Evolutionary conservation across 2,888 invertebrate species (phyloP).

Genomic region (Electrophaes corylata): DNA sequence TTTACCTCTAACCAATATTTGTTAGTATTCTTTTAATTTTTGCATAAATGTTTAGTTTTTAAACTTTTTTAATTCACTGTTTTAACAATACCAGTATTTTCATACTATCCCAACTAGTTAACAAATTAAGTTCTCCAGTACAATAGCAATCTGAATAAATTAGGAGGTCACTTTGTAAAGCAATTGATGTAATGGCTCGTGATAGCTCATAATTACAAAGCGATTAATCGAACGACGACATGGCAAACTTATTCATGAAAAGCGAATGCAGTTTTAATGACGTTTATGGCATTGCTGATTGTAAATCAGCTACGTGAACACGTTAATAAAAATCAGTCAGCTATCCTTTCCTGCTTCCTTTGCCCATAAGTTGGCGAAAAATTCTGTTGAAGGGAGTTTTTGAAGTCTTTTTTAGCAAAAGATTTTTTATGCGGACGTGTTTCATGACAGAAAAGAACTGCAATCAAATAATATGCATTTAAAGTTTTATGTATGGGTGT

Average conservation of each 20-base stretch:
- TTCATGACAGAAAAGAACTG: too few relatives aligned
- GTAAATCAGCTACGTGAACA: conserved; percentile 20
- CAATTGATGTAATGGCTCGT: conserved; percentile 30
- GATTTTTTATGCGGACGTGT: neutral
- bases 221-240: conserved; percentile 28
- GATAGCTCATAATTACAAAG: conserved; percentile 25
- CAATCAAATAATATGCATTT: too few relatives aligned
- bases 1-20: too few relatives aligned
- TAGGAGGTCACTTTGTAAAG: conserved; percentile 30
- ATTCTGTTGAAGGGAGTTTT: neutral
- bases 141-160: conserved; percentile 27
- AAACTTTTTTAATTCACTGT: neutral
- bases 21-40: too few relatives aligned
- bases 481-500: too few relatives aligned
- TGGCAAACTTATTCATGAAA: conserved; percentile 31
- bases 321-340: neutral
- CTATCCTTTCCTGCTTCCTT: neutral
- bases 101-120: conserved; percentile 15
- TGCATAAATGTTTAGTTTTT: neutral
- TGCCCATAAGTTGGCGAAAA: neutral
- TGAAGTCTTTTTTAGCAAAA: neutral
- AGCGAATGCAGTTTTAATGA: conserved; percentile 27
- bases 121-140: conserved; percentile 24
- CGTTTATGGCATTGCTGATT: conserved; percentile 19
- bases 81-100: neutral